phyloP scores from a whole-genome alignment of 92 coral and sea anemone species.

The Epizoanthus ramosus region DNA sequence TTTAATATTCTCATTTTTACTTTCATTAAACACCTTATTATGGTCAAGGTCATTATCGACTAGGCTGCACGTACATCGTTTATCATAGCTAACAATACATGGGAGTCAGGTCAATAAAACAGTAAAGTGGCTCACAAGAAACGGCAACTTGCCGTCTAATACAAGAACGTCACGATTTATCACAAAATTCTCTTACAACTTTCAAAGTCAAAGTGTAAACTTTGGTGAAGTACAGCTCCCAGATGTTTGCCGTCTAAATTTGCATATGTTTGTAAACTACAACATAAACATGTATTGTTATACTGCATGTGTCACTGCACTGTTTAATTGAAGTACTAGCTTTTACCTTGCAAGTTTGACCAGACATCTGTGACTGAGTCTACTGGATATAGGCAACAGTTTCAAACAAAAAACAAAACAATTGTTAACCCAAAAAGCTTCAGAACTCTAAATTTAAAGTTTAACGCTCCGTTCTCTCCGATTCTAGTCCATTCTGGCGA shows the following conservation, averaged over 20 bases:
- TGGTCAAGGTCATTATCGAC: too few species aligned
- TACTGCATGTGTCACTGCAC: not conserved
- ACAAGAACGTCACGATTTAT: too few species aligned
- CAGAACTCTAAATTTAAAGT: not conserved
- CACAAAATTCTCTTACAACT: too few species aligned
- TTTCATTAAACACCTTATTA: too few species aligned
- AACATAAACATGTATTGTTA: constrained; percentile 34
- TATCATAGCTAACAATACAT: too few species aligned
- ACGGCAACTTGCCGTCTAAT: too few species aligned
- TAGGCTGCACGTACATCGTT: too few species aligned
- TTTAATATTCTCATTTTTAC: too few species aligned
- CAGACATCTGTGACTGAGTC: not conserved
- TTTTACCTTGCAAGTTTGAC: not conserved
- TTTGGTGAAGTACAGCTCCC: not conserved
- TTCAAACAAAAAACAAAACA: too few species aligned
- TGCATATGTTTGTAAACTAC: constrained; percentile 15
- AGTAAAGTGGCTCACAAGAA: too few species aligned
- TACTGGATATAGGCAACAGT: not conserved
- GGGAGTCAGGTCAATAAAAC: too few species aligned
- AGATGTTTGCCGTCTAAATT: not conserved
- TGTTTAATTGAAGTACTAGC: not conserved
- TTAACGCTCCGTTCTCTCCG: not conserved
- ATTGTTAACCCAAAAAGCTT: not conserved
- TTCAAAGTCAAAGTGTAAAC: too few species aligned
- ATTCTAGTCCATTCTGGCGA: not conserved